phyloP scores from a whole-genome alignment of 1,140 invertebrate species.

The Lycorma delicatula region DNA sequence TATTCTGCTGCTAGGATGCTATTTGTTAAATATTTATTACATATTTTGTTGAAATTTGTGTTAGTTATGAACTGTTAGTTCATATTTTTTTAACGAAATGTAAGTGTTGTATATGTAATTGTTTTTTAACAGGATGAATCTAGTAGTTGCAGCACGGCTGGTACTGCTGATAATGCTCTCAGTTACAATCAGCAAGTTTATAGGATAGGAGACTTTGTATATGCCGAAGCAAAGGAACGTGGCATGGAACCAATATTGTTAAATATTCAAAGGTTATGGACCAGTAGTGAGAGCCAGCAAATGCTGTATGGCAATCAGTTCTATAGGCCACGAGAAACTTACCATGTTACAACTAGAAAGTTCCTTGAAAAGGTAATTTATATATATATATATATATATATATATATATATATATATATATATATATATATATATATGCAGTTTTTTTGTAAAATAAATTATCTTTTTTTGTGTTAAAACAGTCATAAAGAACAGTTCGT shows the following conservation, averaged over 20 bases:
- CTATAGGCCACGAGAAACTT: slow-evolving; percentile 86
- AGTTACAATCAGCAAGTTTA: slow-evolving; percentile 53
- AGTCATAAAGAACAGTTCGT: too few species aligned
- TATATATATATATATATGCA: too few species aligned
- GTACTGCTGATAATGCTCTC: slow-evolving; percentile 30
- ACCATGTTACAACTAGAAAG: slow-evolving; percentile 87
- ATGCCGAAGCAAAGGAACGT: slow-evolving; percentile 68
- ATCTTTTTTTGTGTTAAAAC: too few species aligned
- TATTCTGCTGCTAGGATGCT: too few species aligned
- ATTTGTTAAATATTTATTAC: too few species aligned
- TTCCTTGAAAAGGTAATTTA: slow-evolving; percentile 75
- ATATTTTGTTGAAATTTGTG: neutral
- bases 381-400: too few species aligned
- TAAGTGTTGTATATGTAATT: too few species aligned
- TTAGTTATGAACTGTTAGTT: neutral
- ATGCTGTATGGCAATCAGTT: slow-evolving; percentile 87
- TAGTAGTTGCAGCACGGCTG: slow-evolving; percentile 12
- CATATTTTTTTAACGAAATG: too few species aligned
- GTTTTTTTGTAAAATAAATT: too few species aligned
- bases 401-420: too few species aligned
- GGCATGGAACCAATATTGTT: slow-evolving; percentile 78
- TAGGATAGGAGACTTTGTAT: slow-evolving; percentile 82
- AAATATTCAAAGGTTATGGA: slow-evolving; percentile 80
- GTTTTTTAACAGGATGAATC: slow-evolving; percentile 13
- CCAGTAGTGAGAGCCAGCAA: slow-evolving; percentile 70